Percentiles rank a stretch among this genome's conserved stretches.
Conservation (phyloP, 2,888 invertebrate species). For the Zeuzera pyrina region DNA sequence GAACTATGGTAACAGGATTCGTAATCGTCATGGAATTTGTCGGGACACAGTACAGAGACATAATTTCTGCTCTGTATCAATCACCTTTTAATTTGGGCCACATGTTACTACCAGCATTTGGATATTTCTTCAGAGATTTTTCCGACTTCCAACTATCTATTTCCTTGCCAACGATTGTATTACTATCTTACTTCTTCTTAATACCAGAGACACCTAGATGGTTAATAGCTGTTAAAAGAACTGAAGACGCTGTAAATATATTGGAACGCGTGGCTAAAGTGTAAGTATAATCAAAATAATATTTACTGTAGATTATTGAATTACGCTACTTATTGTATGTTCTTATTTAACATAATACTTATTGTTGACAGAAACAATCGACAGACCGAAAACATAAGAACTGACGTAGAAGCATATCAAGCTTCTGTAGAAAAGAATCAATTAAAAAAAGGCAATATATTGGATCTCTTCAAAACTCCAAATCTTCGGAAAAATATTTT, state of each 20-base stretch:
- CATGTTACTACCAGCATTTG: conserved; percentile 74
- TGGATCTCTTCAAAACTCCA: conserved; percentile 81
- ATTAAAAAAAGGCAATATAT: conserved; percentile 65
- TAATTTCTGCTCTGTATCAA: conserved; percentile 77
- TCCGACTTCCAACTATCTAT: conserved; percentile 77
- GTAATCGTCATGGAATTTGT: conserved; percentile 79
- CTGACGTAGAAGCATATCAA: conserved; percentile 46
- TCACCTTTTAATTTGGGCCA: conserved; percentile 80
- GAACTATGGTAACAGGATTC: conserved; percentile 81
- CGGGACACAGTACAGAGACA: conserved; percentile 69
- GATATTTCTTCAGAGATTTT: conserved; percentile 78
- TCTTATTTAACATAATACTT: too few species aligned
- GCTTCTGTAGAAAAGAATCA: conserved; percentile 35
- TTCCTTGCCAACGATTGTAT: conserved; percentile 70
- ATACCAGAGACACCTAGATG: conserved; percentile 87
- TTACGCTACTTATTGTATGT: too few species aligned
- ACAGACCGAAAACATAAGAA: conserved; percentile 55
- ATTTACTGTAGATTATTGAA: too few species aligned
- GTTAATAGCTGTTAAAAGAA: conserved; percentile 79
- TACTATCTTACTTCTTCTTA: conserved; percentile 77
- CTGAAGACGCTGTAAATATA: conserved; percentile 76
- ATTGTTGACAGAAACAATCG: conserved; percentile 68
- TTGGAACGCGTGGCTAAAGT: conserved; percentile 77
- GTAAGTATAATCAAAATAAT: too few species aligned
- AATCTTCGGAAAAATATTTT: conserved; percentile 80